phyloP scores from a whole-genome alignment of 1,140 invertebrate species.

The Drosophila littoralis region DNA sequence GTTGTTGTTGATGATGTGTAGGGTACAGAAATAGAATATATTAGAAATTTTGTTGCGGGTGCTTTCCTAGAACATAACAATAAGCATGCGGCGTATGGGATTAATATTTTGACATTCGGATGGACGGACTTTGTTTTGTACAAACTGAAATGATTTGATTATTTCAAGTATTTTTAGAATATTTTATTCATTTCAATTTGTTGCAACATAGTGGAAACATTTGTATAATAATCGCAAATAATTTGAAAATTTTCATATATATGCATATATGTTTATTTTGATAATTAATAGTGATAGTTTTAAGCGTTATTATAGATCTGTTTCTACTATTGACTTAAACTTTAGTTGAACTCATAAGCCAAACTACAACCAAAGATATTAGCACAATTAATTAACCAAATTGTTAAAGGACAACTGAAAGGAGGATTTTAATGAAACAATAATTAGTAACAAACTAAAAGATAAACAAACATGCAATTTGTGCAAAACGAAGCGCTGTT shows the following conservation, averaged over 20 bases:
- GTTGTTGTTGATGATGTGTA: conserved; percentile 13
- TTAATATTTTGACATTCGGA: conserved; percentile 44
- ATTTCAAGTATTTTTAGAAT: not conserved
- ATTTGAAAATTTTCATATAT: not conserved
- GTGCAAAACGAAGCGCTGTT: conserved; percentile 59
- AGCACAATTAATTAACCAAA: conserved; percentile 67
- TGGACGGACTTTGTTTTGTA: conserved; percentile 56
- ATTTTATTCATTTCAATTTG: conserved; percentile 55
- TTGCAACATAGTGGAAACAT: conserved; percentile 52
- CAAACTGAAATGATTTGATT: conserved; percentile 53
- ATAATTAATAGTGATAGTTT: no score
- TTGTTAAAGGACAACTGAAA: conserved; percentile 72
- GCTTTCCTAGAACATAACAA: conserved; percentile 10
- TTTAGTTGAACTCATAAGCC: conserved; percentile 51
- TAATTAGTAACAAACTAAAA: conserved; percentile 50
- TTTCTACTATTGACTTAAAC: conserved; percentile 55
- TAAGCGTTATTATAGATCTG: conserved; percentile 10
- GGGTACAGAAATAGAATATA: conserved; percentile 48
- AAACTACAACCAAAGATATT: conserved; percentile 70
- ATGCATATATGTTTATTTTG: no score
- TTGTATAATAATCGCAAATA: conserved; percentile 6
- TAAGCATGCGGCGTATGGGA: conserved; percentile 60
- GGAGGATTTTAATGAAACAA: conserved; percentile 50
- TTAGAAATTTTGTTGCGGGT: conserved; percentile 56
- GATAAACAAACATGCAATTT: conserved; percentile 58